Evolutionary conservation across 1,140 invertebrate genomes (phyloP).

Genomic region (Oscheius sp.): DNA sequence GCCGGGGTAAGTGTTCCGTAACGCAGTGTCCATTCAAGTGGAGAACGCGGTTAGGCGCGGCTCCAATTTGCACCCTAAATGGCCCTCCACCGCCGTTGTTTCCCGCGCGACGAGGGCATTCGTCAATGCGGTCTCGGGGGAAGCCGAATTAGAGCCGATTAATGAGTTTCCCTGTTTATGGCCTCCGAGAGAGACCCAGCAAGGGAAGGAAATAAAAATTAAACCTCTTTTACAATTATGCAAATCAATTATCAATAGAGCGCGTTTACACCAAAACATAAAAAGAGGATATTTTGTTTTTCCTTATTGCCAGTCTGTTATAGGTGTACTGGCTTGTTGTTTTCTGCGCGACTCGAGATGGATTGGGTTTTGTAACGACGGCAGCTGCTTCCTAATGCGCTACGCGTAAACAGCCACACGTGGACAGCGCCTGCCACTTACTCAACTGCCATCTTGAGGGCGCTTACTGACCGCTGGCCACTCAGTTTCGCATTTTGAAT

Average conservation of each 20-base stretch:
- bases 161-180: neutral
- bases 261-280: no score
- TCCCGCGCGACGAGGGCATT: neutral
- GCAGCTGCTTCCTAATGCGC: neutral
- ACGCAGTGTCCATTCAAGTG: constrained; percentile 9
- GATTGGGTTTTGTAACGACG: constrained; percentile 3
- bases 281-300: no score
- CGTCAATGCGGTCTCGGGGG: neutral
- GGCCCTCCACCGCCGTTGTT: neutral
- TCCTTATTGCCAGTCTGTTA: no score
- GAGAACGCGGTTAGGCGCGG: constrained; percentile 8
- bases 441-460: no score
- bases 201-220: no score
- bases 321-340: no score
- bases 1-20: constrained; percentile 17
- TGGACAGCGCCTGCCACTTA: neutral
- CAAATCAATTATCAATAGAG: no score
- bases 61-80: constrained; percentile 12
- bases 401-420: neutral
- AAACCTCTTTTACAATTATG: no score
- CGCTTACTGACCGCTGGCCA: no score
- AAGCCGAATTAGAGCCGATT: neutral
- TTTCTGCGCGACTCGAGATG: no score
- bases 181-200: no score
- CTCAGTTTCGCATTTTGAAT: no score